phyloP scores from a whole-genome alignment of 2,888 invertebrate species.

The Drosophila nigritarsus region DNA sequence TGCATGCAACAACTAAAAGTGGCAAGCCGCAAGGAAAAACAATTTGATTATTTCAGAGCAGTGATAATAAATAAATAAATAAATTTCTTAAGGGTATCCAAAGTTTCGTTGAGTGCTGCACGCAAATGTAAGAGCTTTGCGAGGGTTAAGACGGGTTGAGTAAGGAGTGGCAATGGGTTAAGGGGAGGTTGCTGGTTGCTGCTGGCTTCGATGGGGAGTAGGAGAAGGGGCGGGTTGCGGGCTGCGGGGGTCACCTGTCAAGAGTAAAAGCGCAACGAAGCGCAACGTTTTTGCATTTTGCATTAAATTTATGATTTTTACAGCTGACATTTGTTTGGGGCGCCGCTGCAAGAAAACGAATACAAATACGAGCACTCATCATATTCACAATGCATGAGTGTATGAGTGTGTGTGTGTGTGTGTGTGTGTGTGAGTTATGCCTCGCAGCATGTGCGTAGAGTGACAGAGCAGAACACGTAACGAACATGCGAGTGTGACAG shows the following conservation, averaged over 20 bases:
- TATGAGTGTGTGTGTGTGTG: conserved; percentile 17
- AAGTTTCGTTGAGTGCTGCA: conserved; percentile 5
- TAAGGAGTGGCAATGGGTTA: not conserved
- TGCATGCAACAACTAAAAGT: not conserved
- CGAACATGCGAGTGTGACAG: conserved; percentile 62
- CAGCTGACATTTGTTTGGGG: conserved; percentile 80
- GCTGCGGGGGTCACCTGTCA: conserved; percentile 64
- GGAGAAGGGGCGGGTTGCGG: not conserved
- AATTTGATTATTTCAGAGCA: not conserved
- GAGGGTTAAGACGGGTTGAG: not conserved
- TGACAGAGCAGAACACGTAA: conserved; percentile 69
- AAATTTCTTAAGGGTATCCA: conserved; percentile 23
- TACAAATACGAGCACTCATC: conserved; percentile 23
- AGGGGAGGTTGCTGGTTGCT: not conserved
- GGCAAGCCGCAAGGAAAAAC: not conserved
- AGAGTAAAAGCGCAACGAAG: conserved; percentile 76
- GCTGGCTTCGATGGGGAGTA: not conserved
- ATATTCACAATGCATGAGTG: conserved; percentile 1
- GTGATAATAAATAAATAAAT: conserved; percentile 4
- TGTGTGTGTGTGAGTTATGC: conserved; percentile 43
- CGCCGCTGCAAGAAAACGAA: conserved; percentile 57
- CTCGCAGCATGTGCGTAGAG: conserved; percentile 63
- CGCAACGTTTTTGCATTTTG: conserved; percentile 80
- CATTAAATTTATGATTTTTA: conserved; percentile 81
- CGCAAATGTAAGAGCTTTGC: conserved; percentile 27